Conservation (phyloP, 2,797 vertebrate species). For the Diplodus sargus region DNA sequence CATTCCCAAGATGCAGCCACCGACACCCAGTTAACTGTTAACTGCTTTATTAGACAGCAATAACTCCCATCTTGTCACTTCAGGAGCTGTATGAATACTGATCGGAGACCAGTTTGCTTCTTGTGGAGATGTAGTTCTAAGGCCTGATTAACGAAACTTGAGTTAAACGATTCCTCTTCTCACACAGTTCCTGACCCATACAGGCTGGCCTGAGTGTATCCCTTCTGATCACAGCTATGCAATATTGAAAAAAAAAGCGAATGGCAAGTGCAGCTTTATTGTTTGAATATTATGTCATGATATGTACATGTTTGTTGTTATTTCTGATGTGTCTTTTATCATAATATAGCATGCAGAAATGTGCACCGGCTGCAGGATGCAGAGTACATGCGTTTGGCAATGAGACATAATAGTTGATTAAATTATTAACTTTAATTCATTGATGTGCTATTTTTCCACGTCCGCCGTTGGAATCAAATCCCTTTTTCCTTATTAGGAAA, state of each 20-base stretch:
- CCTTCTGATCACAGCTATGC: conserved; percentile 80
- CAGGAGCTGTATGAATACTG: conserved; percentile 43
- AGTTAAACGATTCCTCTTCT: conserved; percentile 33
- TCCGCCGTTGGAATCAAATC: not conserved
- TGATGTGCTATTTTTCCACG: not conserved
- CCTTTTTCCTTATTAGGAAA: not conserved
- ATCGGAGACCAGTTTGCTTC: conserved; percentile 45
- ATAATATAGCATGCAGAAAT: conserved; percentile 67
- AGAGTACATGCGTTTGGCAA: conserved; percentile 4
- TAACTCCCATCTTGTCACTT: conserved; percentile 47
- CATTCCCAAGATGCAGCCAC: conserved; percentile 3
- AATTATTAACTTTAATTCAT: not conserved
- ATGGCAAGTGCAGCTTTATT: conserved; percentile 78
- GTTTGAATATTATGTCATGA: conserved; percentile 48
- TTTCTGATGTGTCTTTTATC: conserved; percentile 57
- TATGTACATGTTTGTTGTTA: conserved; percentile 52
- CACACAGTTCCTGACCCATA: conserved; percentile 35
- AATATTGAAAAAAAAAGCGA: conserved; percentile 71
- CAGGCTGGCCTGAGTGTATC: conserved; percentile 56
- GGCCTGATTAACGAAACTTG: conserved; percentile 12
- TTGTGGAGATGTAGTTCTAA: conserved; percentile 19
- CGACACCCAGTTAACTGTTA: conserved; percentile 17
- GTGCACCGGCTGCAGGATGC: conserved; percentile 28
- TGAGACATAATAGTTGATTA: not conserved
- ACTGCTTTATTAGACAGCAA: conserved; percentile 60